phyloP scores from a whole-genome alignment of 2,113 vertebrate genomes.

The Ardeotis arabs region DNA sequence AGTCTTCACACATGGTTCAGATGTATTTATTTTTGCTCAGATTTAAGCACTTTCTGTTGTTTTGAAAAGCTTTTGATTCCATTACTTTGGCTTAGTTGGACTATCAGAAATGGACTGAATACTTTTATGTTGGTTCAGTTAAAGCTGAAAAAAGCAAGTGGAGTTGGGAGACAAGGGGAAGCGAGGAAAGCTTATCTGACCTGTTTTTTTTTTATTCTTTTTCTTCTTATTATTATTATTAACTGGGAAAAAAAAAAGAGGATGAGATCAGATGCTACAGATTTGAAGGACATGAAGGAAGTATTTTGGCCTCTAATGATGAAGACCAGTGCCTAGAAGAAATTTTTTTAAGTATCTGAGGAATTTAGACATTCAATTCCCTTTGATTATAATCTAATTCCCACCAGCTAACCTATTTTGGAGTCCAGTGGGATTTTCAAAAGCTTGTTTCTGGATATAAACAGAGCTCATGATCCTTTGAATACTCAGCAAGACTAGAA shows the following conservation, averaged over 20 bases:
- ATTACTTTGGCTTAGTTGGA: not conserved
- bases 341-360: not conserved
- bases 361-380: not conserved
- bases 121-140: not conserved
- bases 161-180: not conserved
- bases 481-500: not conserved
- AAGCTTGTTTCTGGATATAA: not conserved
- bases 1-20: not conserved
- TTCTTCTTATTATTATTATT: not conserved
- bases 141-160: not conserved
- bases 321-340: not conserved
- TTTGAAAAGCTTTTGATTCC: not conserved
- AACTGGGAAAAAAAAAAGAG: not conserved
- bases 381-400: not conserved
- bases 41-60: not conserved
- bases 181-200: not conserved
- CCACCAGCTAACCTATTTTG: not conserved
- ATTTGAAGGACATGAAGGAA: not conserved
- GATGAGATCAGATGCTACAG: not conserved
- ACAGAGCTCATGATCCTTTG: not conserved
- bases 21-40: not conserved
- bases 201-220: not conserved
- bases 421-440: not conserved
- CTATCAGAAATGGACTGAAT: not conserved
- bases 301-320: not conserved